phyloP scores from a whole-genome alignment of 2,113 vertebrate species.

The Odocoileus hemionus region DNA sequence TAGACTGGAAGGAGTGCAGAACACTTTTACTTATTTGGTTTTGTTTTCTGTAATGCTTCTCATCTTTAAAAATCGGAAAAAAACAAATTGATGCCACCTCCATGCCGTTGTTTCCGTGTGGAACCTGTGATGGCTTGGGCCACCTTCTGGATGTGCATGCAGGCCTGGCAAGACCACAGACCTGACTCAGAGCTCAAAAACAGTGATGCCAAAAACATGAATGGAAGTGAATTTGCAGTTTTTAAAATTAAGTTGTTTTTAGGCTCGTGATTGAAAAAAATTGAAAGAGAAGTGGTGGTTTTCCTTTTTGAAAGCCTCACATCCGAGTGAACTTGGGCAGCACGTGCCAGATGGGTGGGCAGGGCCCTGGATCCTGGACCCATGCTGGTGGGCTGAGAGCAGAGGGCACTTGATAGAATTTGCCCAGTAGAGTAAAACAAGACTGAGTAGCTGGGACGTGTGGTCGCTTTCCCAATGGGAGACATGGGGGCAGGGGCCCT shows the following conservation, averaged over 20 bases:
- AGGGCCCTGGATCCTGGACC: neutral
- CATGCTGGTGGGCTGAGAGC: neutral
- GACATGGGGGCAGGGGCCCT: neutral
- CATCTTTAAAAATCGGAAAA: neutral
- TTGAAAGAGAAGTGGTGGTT: neutral
- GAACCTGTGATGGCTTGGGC: neutral
- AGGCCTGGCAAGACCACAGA: neutral
- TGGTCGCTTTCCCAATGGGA: fast-evolving
- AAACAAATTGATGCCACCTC: neutral
- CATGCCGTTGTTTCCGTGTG: neutral
- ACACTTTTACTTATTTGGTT: neutral
- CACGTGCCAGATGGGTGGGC: neutral
- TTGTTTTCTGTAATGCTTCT: slow-evolving; percentile 15
- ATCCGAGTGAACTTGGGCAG: neutral
- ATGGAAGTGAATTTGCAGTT: neutral
- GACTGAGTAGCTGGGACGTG: neutral
- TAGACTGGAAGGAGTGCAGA: neutral
- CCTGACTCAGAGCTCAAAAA: neutral
- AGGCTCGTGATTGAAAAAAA: neutral
- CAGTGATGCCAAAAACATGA: neutral
- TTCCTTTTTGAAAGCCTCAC: neutral
- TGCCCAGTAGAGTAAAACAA: neutral
- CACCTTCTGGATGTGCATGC: fast-evolving
- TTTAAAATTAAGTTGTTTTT: neutral
- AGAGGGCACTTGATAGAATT: neutral